Evolutionary conservation across 2,797 vertebrate species (phyloP), one percentile per base, ranked within the genome.

Genomic region (Neopelma chrysocephalum): DNA sequence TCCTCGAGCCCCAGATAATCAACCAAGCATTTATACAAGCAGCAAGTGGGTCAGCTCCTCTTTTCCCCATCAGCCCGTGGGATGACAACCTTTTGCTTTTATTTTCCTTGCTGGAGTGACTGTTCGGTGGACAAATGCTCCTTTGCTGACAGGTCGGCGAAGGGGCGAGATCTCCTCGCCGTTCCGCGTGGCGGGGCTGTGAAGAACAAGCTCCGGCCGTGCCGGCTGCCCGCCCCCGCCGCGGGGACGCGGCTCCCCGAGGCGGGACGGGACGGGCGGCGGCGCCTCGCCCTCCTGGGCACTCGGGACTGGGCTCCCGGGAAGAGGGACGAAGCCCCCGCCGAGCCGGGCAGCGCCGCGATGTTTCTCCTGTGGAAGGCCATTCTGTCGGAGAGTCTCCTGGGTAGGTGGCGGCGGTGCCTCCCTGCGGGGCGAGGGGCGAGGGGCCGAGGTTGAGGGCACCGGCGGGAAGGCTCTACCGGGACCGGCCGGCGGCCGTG

Each of bases 331-430:
- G 51, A 36, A 45, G 51, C 11, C 6, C 2, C 4, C 13, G 14
- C 26, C 7, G 31, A 13, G 50, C 18, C 15, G 32, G 54, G 31
- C 50, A 32, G 40, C 19, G 9, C 20, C 14, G 29, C 22, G 40
- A 97, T 97, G 97, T 15, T 38, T 27, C 7, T 60, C 2, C 79
- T 96, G 12, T 97, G 97, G 97, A 95, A 62, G 47, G 95, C 95
- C 22, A 25, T 97, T 56, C 27, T 97, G 31, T 53, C 93, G 64
- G 97, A 98, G 96, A 97, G 58, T 31, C 14, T 97, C 8, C 72
- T 98, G 70, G 98, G 97, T 98, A 97, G 93, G 97, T 91, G 82
- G 25, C 58, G 54, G 58, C 19, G 17, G 34, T 45, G 43, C 27
- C 19, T 60, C 7, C 48, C 34, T 32, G 1, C 15, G 56, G 26